These are phyloP conservation scores for Drosophila lini DNA, from an alignment of 1,140 invertebrate species.

Conservation along the genomic window DNA sequence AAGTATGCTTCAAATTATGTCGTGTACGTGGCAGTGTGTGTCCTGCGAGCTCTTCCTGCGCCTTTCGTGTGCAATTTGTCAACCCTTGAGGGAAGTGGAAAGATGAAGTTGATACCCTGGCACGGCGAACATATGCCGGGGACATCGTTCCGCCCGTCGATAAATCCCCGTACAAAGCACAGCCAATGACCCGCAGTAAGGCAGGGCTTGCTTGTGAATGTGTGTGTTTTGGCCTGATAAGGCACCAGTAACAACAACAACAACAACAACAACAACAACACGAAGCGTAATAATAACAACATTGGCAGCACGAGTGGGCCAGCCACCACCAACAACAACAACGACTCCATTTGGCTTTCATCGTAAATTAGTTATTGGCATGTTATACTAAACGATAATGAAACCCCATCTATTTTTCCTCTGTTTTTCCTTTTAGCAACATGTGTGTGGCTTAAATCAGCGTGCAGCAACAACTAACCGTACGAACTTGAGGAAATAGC, in stretches of 20 bases:
- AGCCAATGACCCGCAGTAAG: conserved; percentile 33
- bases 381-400: conserved; percentile 78
- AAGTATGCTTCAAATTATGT: conserved; percentile 74
- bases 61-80: conserved; percentile 63
- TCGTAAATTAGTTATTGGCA: conserved; percentile 82
- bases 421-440: conserved; percentile 42
- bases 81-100: conserved; percentile 50
- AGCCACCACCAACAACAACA: neutral
- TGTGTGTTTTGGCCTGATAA: conserved; percentile 62
- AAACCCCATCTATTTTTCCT: conserved; percentile 31
- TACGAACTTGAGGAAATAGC: conserved; percentile 38
- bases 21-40: conserved; percentile 44
- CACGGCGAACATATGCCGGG: conserved; percentile 59
- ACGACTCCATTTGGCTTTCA: conserved; percentile 62
- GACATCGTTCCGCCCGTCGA: conserved; percentile 40
- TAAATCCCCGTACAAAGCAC: conserved; percentile 40
- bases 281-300: conserved; percentile 40
- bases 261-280: conserved; percentile 8
- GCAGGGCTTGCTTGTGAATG: neutral
- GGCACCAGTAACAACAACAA: conserved; percentile 37
- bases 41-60: conserved; percentile 11
- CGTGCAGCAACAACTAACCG: conserved; percentile 13
- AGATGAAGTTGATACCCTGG: conserved; percentile 35
- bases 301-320: conserved; percentile 25
- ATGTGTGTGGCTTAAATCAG: conserved; percentile 67